These are phyloP conservation scores for Leptinotarsa undecemlineata DNA, from an alignment of 1,140 invertebrate species.

Conservation along the genomic window DNA sequence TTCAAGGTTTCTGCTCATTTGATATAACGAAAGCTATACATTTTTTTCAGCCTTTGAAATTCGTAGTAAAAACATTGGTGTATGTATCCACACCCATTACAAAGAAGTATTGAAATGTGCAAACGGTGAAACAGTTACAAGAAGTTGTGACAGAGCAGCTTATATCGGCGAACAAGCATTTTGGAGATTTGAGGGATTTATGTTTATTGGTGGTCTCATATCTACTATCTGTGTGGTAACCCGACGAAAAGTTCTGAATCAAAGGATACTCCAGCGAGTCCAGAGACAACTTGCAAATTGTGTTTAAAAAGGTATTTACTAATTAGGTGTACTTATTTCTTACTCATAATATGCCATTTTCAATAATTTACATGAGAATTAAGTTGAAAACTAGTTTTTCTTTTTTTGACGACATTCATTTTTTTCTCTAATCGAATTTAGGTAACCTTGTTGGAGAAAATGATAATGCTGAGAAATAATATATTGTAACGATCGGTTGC, in stretches of 20 bases:
- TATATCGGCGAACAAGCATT: constrained; percentile 78
- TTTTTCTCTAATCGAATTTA: too few relatives aligned
- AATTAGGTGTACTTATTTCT: too few relatives aligned
- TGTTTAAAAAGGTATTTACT: constrained; percentile 44
- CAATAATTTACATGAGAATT: too few relatives aligned
- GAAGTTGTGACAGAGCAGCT: constrained; percentile 70
- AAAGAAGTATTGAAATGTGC: constrained; percentile 73
- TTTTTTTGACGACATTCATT: not conserved
- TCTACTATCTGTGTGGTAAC: constrained; percentile 58
- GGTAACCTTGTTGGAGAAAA: too few relatives aligned
- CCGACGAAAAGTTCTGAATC: constrained; percentile 52
- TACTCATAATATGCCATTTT: too few relatives aligned
- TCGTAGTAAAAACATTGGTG: constrained; percentile 68
- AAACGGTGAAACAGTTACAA: constrained; percentile 69
- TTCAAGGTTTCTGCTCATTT: too few relatives aligned
- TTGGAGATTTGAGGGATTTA: constrained; percentile 81
- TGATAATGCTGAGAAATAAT: too few relatives aligned
- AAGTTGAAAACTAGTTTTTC: too few relatives aligned
- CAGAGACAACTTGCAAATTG: constrained; percentile 59
- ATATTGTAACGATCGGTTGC: too few relatives aligned
- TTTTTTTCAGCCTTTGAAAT: constrained; percentile 67
- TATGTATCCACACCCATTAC: constrained; percentile 71
- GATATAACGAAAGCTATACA: too few relatives aligned
- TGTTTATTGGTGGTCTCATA: constrained; percentile 67
- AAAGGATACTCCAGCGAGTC: constrained; percentile 56